A percentile compares a stretch with the other conserved stretches of the same genome.
phyloP scores from a whole-genome alignment of 2,797 vertebrate genomes.

The Bovichtus diacanthus region DNA sequence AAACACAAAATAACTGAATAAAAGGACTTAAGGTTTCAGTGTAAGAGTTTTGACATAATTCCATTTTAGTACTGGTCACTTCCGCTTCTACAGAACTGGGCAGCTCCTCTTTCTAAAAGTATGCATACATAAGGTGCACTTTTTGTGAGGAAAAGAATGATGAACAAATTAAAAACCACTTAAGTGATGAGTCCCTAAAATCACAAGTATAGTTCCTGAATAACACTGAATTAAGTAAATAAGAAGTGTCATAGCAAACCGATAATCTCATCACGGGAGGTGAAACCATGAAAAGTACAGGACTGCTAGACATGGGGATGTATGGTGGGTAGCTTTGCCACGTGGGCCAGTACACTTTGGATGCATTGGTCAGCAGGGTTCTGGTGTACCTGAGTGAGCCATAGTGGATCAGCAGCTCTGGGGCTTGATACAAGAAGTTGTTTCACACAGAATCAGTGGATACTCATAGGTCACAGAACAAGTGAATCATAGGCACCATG shows the following conservation, averaged over 20 bases:
- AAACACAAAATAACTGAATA: too few species aligned
- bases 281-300: neutral
- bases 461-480: too few species aligned
- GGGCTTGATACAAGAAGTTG: too few species aligned
- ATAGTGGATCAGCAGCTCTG: neutral
- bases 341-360: neutral
- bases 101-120: neutral
- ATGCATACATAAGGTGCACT: neutral
- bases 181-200: neutral
- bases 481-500: too few species aligned
- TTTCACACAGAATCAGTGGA: too few species aligned
- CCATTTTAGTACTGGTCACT: accelerated
- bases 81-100: neutral
- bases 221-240: neutral
- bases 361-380: neutral
- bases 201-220: neutral
- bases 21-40: neutral
- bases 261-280: neutral
- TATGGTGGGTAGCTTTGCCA: neutral
- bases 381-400: neutral
- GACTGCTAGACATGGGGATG: neutral
- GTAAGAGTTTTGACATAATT: neutral
- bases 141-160: neutral
- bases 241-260: neutral
- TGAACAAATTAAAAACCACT: neutral